Evolutionary conservation across 2,797 vertebrate species (phyloP).

Genomic region (Crocodylus rhombifer): DNA sequence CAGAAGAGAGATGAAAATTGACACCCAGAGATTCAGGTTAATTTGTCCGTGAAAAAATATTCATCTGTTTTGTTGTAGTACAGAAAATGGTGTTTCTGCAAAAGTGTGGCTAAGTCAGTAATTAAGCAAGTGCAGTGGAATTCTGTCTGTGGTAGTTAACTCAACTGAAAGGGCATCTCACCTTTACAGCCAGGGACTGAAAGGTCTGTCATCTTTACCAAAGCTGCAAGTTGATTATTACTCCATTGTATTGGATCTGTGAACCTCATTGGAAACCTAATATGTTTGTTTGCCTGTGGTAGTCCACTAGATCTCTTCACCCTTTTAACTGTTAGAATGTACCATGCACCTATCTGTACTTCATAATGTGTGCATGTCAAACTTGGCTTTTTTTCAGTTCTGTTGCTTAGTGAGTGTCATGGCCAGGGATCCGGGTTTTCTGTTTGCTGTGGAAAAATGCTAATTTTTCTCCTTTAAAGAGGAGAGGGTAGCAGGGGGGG

Average conservation of each 20-base stretch:
- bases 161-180: background rate
- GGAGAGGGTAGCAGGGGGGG: no score
- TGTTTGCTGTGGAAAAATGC: no score
- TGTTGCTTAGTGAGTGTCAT: background rate
- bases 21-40: background rate
- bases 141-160: background rate
- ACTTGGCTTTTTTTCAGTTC: background rate
- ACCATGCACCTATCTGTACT: background rate
- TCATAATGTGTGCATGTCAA: background rate
- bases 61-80: background rate
- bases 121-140: rapidly evolving
- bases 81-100: rapidly evolving
- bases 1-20: background rate
- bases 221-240: background rate
- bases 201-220: background rate
- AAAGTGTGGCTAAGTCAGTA: background rate
- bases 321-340: background rate
- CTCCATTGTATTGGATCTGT: background rate
- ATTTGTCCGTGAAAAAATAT: background rate
- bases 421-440: background rate
- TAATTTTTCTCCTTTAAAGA: no score
- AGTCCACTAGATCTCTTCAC: background rate
- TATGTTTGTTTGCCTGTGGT: background rate
- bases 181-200: background rate
- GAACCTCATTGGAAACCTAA: background rate